These are phyloP conservation scores for Chlorodrepanis virens DNA, from an alignment of 2,113 vertebrate genomes.

Conservation along the genomic window DNA sequence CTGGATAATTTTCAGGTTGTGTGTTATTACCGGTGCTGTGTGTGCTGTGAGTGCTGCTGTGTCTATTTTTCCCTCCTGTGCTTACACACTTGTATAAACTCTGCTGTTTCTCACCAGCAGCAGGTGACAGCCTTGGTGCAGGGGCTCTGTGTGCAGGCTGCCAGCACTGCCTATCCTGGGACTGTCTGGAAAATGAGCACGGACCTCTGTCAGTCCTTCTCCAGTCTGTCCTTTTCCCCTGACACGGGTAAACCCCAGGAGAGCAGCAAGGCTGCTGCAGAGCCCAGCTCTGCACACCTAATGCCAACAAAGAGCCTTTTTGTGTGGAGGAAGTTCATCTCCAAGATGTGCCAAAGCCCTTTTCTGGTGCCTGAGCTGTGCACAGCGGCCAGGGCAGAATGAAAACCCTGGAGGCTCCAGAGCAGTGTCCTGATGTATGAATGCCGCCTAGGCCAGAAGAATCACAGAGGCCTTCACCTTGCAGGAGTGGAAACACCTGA, in stretches of 20 bases:
- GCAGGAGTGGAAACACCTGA: background rate
- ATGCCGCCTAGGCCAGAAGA: background rate
- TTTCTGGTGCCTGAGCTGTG: background rate
- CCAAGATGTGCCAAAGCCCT: background rate
- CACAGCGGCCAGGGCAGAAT: background rate
- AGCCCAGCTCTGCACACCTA: background rate
- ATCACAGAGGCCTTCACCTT: background rate
- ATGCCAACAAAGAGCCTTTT: background rate
- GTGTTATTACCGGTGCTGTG: background rate
- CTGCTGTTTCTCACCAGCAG: background rate
- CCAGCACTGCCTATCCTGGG: background rate
- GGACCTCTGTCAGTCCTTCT: background rate
- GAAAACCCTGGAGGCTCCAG: background rate
- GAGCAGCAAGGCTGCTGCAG: background rate
- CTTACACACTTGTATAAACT: rapidly evolving
- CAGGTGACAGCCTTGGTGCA: background rate
- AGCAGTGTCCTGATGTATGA: background rate
- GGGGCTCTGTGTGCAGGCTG: background rate
- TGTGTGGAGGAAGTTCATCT: background rate
- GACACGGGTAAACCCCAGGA: background rate
- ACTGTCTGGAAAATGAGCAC: rapidly evolving
- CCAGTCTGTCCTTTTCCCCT: background rate
- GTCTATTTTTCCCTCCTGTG: background rate
- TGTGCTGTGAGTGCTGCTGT: background rate
- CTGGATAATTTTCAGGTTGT: background rate